Percentiles rank a stretch among this genome's conserved stretches.
Conservation (phyloP, 64 coral and sea anemone species). For the Porites lutea region DNA sequence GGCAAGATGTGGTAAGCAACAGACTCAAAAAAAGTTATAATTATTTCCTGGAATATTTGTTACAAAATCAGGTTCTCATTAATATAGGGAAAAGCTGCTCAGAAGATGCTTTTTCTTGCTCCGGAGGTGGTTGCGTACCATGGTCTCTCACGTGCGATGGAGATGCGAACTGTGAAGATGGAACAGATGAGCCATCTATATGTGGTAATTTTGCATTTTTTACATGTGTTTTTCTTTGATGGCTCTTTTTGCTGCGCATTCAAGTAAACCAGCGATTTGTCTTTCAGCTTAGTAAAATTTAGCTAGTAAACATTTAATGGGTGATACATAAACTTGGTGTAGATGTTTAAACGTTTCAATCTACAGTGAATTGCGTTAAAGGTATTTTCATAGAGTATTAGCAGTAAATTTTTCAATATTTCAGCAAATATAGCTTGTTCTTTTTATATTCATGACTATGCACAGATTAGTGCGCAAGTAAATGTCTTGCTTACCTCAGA, state of each 20-base stretch:
- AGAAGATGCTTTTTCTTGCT: constrained; percentile 39
- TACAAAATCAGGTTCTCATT: neutral
- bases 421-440: too few species aligned
- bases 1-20: constrained; percentile 49
- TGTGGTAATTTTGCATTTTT: constrained; percentile 14
- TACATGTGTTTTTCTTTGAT: neutral
- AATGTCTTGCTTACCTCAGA: too few species aligned
- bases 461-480: too few species aligned
- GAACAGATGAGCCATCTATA: constrained; percentile 46
- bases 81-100: constrained; percentile 36
- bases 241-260: neutral
- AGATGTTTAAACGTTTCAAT: too few species aligned
- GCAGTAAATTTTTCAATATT: too few species aligned
- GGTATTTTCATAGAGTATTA: too few species aligned
- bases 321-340: too few species aligned
- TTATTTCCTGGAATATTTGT: neutral
- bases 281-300: neutral
- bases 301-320: too few species aligned
- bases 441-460: too few species aligned
- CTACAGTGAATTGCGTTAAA: too few species aligned
- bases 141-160: constrained; percentile 49
- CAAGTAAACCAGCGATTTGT: neutral
- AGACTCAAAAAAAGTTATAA: neutral
- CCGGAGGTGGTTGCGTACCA: constrained; percentile 30
- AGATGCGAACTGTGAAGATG: constrained; percentile 51